These are phyloP conservation scores for Lasioglossum villosulum DNA, from an alignment of 2,888 invertebrate genomes.

Conservation along the genomic window DNA sequence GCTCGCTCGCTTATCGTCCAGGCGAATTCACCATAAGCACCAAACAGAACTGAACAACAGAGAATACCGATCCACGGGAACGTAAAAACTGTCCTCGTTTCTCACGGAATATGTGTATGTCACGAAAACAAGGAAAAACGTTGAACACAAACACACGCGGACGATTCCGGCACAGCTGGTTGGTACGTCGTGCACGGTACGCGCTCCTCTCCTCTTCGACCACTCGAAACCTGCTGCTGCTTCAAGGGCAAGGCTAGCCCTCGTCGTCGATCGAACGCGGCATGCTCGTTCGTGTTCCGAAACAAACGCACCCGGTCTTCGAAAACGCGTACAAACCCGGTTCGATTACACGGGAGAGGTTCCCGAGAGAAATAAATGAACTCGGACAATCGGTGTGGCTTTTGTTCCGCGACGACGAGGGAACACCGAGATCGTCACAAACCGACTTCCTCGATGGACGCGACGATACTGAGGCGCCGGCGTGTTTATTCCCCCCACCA, in stretches of 20 bases:
- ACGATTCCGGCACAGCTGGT: conserved; percentile 49
- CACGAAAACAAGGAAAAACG: conserved; percentile 15
- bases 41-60: conserved; percentile 35
- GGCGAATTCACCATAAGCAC: conserved; percentile 49
- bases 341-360: neutral
- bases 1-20: conserved; percentile 38
- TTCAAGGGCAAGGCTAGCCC: conserved; percentile 66
- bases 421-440: conserved; percentile 43
- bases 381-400: conserved; percentile 12
- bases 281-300: neutral
- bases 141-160: conserved; percentile 60
- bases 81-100: conserved; percentile 15
- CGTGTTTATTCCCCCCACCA: conserved; percentile 79
- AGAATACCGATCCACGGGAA: conserved; percentile 5
- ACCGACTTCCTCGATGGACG: conserved; percentile 71
- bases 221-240: conserved; percentile 33
- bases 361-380: conserved; percentile 10
- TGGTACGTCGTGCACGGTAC: conserved; percentile 36
- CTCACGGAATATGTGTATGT: conserved; percentile 13
- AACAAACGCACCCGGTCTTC: neutral
- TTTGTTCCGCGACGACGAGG: conserved; percentile 38
- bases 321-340: neutral
- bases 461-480: conserved; percentile 82
- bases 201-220: conserved; percentile 25
- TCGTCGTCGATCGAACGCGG: conserved; percentile 47